phyloP scores from a whole-genome alignment of 2,888 invertebrate genomes.

The Falcaria lacertinaria region DNA sequence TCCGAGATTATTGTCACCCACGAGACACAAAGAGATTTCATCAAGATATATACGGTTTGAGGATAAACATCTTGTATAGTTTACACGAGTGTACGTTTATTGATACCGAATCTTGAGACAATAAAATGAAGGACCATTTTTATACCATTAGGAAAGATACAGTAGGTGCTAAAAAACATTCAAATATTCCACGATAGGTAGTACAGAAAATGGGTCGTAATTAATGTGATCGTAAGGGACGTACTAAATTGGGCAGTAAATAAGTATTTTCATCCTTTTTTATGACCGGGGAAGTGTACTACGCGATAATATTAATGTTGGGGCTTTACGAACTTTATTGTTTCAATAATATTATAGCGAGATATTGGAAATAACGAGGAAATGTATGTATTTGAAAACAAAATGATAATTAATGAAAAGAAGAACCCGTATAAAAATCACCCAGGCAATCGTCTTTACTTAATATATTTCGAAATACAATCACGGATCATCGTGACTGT shows the following conservation, averaged over 20 bases:
- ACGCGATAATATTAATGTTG: conserved; percentile 40
- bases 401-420: no score
- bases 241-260: conserved; percentile 55
- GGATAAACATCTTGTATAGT: conserved; percentile 5
- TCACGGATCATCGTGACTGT: no score
- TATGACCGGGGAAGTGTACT: conserved; percentile 43
- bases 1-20: neutral
- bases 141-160: neutral
- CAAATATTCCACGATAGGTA: conserved; percentile 37
- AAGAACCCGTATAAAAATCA: no score
- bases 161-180: no score
- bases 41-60: neutral
- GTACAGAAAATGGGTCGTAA: conserved; percentile 38
- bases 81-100: neutral
- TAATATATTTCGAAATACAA: no score
- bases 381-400: no score
- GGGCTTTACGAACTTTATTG: conserved; percentile 38
- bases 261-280: conserved; percentile 50
- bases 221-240: conserved; percentile 46
- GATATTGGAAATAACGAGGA: no score
- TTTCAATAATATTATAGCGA: conserved; percentile 46
- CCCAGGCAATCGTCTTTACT: no score
- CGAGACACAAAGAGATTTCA: conserved; percentile 1
- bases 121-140: neutral
- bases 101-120: neutral